Percentiles rank a stretch among this genome's conserved stretches.
Evolutionary conservation across 2,113 vertebrate species (phyloP).

Genomic region (Galbula dea): DNA sequence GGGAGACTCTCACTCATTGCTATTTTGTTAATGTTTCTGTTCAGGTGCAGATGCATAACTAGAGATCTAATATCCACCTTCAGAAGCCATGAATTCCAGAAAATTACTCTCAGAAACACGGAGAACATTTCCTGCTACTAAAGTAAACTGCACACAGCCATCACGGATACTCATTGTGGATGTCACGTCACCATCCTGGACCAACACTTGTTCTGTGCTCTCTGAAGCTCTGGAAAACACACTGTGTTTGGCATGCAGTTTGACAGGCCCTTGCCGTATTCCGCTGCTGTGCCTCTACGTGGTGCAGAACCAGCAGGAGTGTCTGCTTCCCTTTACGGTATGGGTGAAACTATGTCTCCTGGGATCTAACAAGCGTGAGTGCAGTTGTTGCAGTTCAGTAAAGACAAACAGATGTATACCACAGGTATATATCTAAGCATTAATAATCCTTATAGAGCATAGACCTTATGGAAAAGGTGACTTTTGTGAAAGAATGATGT

Average conservation of each 20-base stretch:
- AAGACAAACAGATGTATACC: no score
- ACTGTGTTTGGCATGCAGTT: constrained; percentile 80
- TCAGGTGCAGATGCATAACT: background rate
- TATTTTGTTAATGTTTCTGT: background rate
- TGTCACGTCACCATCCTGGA: constrained; percentile 79
- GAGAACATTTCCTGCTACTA: background rate
- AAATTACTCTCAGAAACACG: background rate
- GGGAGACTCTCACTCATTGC: background rate
- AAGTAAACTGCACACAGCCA: constrained; percentile 71
- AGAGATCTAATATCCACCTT: background rate
- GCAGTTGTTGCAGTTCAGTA: background rate
- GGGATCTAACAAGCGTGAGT: background rate
- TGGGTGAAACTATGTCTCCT: background rate
- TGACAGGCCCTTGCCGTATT: constrained; percentile 82
- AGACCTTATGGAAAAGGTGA: background rate
- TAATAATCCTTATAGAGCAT: background rate
- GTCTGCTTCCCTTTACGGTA: constrained; percentile 91
- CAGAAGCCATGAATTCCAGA: constrained; percentile 55
- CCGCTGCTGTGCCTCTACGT: constrained; percentile 87
- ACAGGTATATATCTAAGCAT: background rate
- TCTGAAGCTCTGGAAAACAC: constrained; percentile 88
- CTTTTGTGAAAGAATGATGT: background rate
- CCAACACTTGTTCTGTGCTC: constrained; percentile 71
- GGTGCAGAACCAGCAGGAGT: constrained; percentile 84
- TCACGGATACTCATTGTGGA: constrained; percentile 83